Percentiles rank a stretch among this genome's conserved stretches.
Conservation (phyloP, 2,113 vertebrate species). For the Aramus guarauna region DNA sequence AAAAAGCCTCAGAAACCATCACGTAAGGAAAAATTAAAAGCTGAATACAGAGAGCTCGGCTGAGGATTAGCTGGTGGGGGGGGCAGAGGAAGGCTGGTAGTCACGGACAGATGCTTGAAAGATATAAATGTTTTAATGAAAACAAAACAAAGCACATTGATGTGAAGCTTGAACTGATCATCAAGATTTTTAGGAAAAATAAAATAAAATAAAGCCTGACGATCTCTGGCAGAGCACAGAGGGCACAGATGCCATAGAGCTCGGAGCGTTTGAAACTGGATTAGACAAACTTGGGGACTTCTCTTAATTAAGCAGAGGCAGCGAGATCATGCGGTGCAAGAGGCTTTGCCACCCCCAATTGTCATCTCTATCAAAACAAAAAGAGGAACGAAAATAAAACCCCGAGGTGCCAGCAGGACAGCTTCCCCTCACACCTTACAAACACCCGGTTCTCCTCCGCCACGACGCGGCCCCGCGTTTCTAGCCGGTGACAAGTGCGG, state of each 20-base stretch:
- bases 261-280: background rate
- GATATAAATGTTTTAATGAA: background rate
- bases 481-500: background rate
- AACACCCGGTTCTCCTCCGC: background rate
- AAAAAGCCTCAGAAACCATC: background rate
- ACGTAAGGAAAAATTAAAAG: background rate
- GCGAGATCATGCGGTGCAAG: background rate
- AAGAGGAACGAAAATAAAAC: background rate
- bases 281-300: background rate
- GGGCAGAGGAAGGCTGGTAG: background rate
- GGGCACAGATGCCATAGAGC: background rate
- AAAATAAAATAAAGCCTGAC: background rate
- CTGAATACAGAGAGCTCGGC: background rate
- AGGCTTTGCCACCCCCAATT: background rate
- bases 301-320: background rate
- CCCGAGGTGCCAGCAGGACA: background rate
- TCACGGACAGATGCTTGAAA: background rate
- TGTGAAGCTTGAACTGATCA: background rate
- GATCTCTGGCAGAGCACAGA: background rate
- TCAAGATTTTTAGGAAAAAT: background rate
- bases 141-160: background rate
- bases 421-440: background rate
- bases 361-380: background rate
- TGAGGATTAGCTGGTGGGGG: background rate
- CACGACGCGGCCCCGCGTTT: fast-evolving